Percentiles rank a stretch among this genome's conserved stretches.
Conservation (phyloP, 2,888 invertebrate species). For the Xylota sylvarum region DNA sequence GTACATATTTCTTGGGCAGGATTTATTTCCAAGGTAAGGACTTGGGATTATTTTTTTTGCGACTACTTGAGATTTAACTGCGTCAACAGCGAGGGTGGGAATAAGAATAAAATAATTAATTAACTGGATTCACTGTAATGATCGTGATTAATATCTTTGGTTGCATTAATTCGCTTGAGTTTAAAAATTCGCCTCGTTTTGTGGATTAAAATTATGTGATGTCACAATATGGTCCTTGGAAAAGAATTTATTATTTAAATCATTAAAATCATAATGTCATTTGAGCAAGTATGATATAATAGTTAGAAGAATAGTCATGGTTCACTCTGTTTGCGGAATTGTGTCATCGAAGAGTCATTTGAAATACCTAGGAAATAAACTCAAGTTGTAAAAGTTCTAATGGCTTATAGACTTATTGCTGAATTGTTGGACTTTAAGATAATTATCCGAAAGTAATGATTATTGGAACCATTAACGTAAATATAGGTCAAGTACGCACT, state of each 20-base stretch:
- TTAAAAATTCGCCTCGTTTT: not conserved
- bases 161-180: not conserved
- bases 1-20: not conserved
- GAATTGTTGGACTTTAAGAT: too few species aligned
- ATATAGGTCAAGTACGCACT: too few species aligned
- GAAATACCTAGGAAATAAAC: too few species aligned
- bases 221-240: not conserved
- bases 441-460: too few species aligned
- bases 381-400: too few species aligned
- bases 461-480: too few species aligned
- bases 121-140: not conserved
- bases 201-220: not conserved
- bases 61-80: not conserved
- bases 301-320: too few species aligned
- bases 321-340: too few species aligned
- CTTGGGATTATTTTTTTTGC: not conserved
- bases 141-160: not conserved
- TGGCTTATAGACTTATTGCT: too few species aligned
- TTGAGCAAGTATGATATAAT: too few species aligned
- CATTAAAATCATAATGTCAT: too few species aligned
- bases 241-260: not conserved
- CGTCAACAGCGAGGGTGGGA: not conserved
- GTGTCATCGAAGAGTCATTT: too few species aligned
- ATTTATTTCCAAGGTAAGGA: not conserved
- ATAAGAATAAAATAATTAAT: not conserved